Evolutionary conservation across 1,140 invertebrate species (phyloP).

Genomic region (Araneus ventricosus): DNA sequence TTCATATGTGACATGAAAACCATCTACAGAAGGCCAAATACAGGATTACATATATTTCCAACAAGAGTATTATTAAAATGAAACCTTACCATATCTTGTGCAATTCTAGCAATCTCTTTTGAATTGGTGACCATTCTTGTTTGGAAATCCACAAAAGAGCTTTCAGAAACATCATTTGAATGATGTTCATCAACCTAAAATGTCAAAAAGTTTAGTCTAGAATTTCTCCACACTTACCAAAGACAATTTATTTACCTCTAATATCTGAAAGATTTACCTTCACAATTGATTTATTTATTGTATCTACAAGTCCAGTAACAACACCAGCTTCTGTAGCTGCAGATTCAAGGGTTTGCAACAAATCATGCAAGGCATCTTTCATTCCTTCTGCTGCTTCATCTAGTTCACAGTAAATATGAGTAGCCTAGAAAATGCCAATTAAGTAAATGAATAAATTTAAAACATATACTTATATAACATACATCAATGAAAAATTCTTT

Average conservation of each 20-base stretch:
- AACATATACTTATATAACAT: neutral
- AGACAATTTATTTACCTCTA: too few relatives aligned
- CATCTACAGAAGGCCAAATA: too few relatives aligned
- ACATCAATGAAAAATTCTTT: neutral
- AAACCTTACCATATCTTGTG: conserved; percentile 92
- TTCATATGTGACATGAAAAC: too few relatives aligned
- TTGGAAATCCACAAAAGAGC: conserved; percentile 95
- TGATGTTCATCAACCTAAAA: conserved; percentile 80
- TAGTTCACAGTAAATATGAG: conserved; percentile 88
- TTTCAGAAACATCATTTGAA: conserved; percentile 77
- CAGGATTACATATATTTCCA: too few relatives aligned
- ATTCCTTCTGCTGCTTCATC: conserved; percentile 90
- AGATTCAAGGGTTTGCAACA: conserved; percentile 89
- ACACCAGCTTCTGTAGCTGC: conserved; percentile 91
- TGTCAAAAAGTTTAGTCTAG: neutral
- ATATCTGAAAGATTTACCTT: conserved; percentile 82
- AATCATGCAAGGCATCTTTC: conserved; percentile 89
- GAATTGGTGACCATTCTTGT: conserved; percentile 96
- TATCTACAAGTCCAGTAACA: conserved; percentile 91
- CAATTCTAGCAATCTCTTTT: conserved; percentile 95
- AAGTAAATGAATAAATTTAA: conserved; percentile 1
- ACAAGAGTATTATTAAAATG: too few relatives aligned
- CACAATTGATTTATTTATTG: conserved; percentile 91
- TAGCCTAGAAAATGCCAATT: conserved; percentile 82
- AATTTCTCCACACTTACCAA: neutral